Evolutionary conservation across 2,797 vertebrate genomes (phyloP).

Genomic region (Hoplostethus atlanticus): DNA sequence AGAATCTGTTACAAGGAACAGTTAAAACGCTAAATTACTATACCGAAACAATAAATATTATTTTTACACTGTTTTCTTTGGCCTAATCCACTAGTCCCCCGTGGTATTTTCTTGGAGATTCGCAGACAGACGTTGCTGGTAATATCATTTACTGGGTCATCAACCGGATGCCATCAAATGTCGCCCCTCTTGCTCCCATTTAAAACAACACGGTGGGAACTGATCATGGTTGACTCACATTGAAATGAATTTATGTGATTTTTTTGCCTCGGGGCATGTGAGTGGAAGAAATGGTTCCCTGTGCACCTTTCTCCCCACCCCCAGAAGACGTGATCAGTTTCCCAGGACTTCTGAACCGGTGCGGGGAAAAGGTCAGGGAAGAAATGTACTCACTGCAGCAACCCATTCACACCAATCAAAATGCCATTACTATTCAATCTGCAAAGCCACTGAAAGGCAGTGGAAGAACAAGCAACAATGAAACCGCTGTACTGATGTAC

Average conservation of each 20-base stretch:
- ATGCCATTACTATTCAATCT: conserved; percentile 32
- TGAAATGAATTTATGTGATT: conserved; percentile 40
- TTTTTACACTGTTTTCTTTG: conserved; percentile 28
- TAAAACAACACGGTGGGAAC: conserved; percentile 37
- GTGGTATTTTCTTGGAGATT: conserved; percentile 11
- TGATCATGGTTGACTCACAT: conserved; percentile 46
- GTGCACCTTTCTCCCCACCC: conserved; percentile 19
- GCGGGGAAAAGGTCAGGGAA: conserved; percentile 22
- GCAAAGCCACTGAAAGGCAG: not conserved
- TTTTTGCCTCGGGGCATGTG: conserved; percentile 26
- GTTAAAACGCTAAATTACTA: not conserved
- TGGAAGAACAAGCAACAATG: conserved; percentile 14
- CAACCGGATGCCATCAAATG: conserved; percentile 26
- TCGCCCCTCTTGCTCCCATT: conserved; percentile 32
- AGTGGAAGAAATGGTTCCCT: conserved; percentile 42
- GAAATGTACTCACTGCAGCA: conserved; percentile 20
- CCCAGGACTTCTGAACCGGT: conserved; percentile 29
- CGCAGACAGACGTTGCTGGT: conserved; percentile 23
- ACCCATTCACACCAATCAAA: conserved; percentile 47
- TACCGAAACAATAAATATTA: conserved; percentile 4
- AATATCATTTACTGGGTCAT: conserved; percentile 56
- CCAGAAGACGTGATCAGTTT: conserved; percentile 33
- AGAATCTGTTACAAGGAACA: not conserved
- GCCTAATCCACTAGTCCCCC: not conserved
- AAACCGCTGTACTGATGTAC: conserved; percentile 9